phyloP scores from a whole-genome alignment of 1,140 invertebrate genomes.

The Neodiprion virginianus region DNA sequence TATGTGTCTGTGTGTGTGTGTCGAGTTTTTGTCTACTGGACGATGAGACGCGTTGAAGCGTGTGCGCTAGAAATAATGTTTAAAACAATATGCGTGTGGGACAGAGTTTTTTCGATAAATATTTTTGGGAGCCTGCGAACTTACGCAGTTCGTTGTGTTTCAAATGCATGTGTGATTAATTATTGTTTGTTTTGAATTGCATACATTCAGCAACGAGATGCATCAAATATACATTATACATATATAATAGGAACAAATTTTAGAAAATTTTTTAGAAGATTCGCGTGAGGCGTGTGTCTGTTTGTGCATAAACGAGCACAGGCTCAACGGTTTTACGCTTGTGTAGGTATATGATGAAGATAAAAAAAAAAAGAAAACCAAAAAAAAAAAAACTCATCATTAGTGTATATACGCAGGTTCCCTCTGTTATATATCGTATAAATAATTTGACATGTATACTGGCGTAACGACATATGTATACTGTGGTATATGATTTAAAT shows the following conservation, averaged over 20 bases:
- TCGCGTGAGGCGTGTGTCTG: neutral
- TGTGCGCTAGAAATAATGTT: neutral
- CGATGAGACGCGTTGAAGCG: neutral
- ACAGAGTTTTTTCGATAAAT: neutral
- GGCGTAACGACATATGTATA: constrained; percentile 3
- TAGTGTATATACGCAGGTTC: neutral
- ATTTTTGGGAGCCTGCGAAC: neutral
- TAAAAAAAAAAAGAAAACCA: neutral
- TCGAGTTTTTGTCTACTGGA: neutral
- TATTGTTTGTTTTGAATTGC: too few species aligned
- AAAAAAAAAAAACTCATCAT: neutral
- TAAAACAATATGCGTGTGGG: neutral
- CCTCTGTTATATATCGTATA: neutral
- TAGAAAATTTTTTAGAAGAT: neutral
- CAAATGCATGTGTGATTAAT: too few species aligned
- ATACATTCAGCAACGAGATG: too few species aligned
- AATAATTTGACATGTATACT: constrained; percentile 6
- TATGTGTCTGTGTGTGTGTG: neutral
- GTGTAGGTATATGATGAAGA: neutral
- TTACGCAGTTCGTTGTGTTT: neutral
- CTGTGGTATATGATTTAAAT: neutral
- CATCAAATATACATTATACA: neutral
- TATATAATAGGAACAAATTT: neutral
- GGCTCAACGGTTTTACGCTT: neutral
- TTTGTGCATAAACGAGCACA: neutral